These are phyloP conservation scores for Invenusta paracnida DNA, from an alignment of 2,888 invertebrate genomes.

Conservation along the genomic window DNA sequence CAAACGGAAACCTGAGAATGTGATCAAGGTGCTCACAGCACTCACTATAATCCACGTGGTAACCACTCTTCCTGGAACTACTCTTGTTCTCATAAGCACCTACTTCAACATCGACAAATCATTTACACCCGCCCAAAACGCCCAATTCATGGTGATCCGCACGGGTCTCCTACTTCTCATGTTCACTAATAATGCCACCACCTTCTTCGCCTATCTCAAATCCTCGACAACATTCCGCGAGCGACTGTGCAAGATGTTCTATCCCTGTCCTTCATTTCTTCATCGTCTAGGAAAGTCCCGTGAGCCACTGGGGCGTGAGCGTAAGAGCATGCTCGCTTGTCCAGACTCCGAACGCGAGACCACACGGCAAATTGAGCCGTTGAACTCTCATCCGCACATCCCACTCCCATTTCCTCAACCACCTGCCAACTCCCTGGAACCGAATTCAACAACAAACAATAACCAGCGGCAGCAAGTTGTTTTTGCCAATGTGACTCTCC, in stretches of 20 bases:
- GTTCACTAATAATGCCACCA: constrained; percentile 45
- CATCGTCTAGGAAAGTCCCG: too few species aligned
- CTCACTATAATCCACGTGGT: constrained; percentile 43
- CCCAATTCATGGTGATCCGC: neutral
- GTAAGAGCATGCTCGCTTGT: too few species aligned
- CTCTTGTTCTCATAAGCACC: constrained; percentile 31
- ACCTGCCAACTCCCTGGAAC: too few species aligned
- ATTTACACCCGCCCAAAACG: neutral
- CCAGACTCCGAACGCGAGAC: neutral
- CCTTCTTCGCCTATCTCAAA: constrained; percentile 43
- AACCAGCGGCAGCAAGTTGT: too few species aligned
- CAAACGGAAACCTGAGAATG: constrained; percentile 44
- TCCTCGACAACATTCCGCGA: constrained; percentile 42
- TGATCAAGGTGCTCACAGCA: constrained; percentile 43
- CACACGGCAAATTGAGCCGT: neutral
- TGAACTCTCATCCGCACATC: too few species aligned
- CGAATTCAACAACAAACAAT: too few species aligned
- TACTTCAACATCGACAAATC: constrained; percentile 16
- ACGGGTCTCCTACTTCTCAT: constrained; percentile 34
- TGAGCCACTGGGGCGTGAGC: too few species aligned
- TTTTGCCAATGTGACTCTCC: too few species aligned
- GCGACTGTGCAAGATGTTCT: constrained; percentile 25
- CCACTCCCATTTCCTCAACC: too few species aligned
- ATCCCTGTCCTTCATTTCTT: too few species aligned
- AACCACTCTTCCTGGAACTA: constrained; percentile 41